Base-by-base conservation (phyloP, 2,113 vertebrate genomes). In the Neotragus moschatus region DNA sequence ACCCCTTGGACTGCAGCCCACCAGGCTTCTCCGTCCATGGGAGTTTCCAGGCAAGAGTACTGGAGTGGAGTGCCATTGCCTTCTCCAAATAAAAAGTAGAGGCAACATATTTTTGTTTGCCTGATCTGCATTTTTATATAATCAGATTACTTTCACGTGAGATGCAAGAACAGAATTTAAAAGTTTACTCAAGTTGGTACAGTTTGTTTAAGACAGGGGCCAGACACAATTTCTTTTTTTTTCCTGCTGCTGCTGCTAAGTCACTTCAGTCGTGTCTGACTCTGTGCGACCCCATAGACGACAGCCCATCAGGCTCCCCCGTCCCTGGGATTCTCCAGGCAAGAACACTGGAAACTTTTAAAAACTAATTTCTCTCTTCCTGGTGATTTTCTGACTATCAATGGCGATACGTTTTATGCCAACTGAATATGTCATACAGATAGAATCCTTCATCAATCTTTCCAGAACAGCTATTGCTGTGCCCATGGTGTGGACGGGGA, bases 61-160 rank as follows among this genome's bases (percentile, higher is more conserved):
- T n/a, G n/a, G n/a, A n/a, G n/a, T n/a, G n/a, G n/a, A n/a, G n/a
- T n/a, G n/a, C n/a, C n/a, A n/a, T n/a, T n/a, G n/a, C n/a, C n/a
- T n/a, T n/a, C n/a, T n/a, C 49, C 14, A 21, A 80, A 77, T 85
- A 63, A n/a, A 96, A 63, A 56, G 63, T 55, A 26, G 11, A 49
- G 43, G 45, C 36, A 79, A 80, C 33, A 10, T 63, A 58, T 84
- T 82, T 97, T 60, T 53, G 30, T 87, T 92, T 87, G 56, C 45
- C 36, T 77, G 77, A 77, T 84, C 19, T 73, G 19, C 85, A 82
- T 86, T 96, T 98, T 90, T 77, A 70, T 85, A 66, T 51, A 90
- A 53, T 90, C 39, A 81, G 63, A 88, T 88, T 53, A 77, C 26
- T 92, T 97, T 73, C 70, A 93, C 1, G 2, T 47, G 55, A 97